Conservation (phyloP, 2,797 vertebrate species). For the Naso thynnoides region DNA sequence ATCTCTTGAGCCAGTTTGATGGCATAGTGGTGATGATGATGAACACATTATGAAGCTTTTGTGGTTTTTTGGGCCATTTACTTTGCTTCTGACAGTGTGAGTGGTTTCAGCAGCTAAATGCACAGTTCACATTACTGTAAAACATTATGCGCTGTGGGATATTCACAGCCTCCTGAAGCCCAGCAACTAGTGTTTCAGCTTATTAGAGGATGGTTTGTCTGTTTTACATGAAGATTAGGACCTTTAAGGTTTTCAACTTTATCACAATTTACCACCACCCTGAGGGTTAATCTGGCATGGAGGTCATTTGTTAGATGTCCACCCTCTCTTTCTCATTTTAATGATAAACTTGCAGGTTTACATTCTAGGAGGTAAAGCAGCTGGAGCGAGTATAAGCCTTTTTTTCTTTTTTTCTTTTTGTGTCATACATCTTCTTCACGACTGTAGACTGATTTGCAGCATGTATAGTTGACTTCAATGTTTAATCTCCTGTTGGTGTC, state of each 20-base stretch:
- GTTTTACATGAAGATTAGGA: neutral
- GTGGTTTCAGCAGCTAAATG: constrained; percentile 11
- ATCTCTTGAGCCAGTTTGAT: neutral
- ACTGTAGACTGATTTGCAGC: constrained; percentile 1
- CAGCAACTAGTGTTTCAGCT: neutral
- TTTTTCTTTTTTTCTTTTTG: too few relatives aligned
- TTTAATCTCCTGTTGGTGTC: constrained; percentile 31
- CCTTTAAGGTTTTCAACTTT: neutral
- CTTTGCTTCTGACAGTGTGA: constrained; percentile 16
- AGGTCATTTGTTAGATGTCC: neutral
- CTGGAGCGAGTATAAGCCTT: too few relatives aligned
- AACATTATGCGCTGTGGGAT: constrained; percentile 12
- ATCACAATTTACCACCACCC: neutral
- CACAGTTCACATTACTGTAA: constrained; percentile 7
- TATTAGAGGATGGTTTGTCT: constrained; percentile 16
- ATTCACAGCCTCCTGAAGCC: constrained; percentile 1
- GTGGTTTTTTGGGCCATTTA: constrained; percentile 1
- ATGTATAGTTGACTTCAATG: neutral
- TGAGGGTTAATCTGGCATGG: neutral
- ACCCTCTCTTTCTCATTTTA: neutral
- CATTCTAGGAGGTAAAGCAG: neutral
- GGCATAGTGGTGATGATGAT: neutral
- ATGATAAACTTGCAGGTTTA: neutral
- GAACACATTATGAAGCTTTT: constrained; percentile 9
- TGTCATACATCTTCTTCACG: too few relatives aligned